A percentile compares a stretch with the other conserved stretches of the same genome.
These are phyloP conservation scores for Rhynchopsitta pachyrhyncha DNA, from an alignment of 2,113 vertebrate species.

Conservation along the genomic window DNA sequence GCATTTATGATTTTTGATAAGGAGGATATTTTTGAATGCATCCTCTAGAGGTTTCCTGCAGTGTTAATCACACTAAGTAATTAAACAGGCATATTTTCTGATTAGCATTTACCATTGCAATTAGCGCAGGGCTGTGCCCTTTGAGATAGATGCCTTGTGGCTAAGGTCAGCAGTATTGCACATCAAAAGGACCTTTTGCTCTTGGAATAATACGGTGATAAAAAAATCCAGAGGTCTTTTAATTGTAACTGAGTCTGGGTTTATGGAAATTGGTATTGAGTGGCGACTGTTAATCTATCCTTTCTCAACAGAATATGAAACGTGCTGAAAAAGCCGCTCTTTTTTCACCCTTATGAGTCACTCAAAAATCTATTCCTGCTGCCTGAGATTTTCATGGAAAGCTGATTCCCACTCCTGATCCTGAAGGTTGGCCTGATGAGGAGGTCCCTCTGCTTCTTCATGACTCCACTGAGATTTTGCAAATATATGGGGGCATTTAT, in stretches of 20 bases:
- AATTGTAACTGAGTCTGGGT: slow-evolving; percentile 30
- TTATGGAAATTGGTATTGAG: slow-evolving; percentile 9
- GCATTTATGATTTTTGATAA: slow-evolving; percentile 16
- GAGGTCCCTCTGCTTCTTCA: background rate
- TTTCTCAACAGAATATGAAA: background rate
- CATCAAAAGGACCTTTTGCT: slow-evolving; percentile 48
- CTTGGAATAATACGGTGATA: background rate
- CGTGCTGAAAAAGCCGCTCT: background rate
- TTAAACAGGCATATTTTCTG: slow-evolving; percentile 64
- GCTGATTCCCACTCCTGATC: background rate
- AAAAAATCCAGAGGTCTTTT: slow-evolving; percentile 17
- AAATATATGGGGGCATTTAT: background rate
- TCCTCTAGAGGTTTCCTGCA: slow-evolving; percentile 42
- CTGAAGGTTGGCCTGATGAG: background rate
- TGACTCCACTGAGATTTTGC: background rate
- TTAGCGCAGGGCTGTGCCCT: slow-evolving; percentile 34
- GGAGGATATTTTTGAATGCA: slow-evolving; percentile 16
- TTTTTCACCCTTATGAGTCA: background rate
- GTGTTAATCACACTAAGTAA: slow-evolving; percentile 62
- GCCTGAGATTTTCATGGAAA: background rate
- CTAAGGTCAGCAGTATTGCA: slow-evolving; percentile 11
- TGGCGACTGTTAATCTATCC: background rate
- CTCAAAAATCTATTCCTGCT: background rate
- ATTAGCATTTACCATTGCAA: slow-evolving; percentile 58
- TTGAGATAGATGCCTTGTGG: slow-evolving; percentile 28